These are phyloP conservation scores for Gallinago paraguaiae DNA, from an alignment of 2,113 vertebrate genomes.

Conservation along the genomic window DNA sequence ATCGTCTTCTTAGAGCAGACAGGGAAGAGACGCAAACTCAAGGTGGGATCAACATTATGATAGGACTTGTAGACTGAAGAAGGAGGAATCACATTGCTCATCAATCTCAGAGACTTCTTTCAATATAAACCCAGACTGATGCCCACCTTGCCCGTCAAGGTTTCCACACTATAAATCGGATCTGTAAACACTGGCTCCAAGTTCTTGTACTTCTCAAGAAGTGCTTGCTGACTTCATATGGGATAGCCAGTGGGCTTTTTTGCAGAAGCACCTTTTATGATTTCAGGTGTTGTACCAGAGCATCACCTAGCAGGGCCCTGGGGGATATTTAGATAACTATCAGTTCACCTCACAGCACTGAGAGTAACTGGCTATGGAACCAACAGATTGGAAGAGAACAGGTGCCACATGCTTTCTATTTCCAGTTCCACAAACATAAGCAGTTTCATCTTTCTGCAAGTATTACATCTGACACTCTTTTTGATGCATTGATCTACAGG, in stretches of 20 bases:
- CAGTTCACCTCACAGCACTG: not conserved
- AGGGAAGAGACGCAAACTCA: not conserved
- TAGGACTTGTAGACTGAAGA: not conserved
- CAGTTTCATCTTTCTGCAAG: not conserved
- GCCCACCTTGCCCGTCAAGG: not conserved
- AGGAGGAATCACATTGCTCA: not conserved
- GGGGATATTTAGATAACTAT: not conserved
- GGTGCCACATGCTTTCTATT: rapidly evolving
- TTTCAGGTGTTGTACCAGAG: not conserved
- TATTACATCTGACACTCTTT: not conserved
- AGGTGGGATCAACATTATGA: not conserved
- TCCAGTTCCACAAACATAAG: not conserved
- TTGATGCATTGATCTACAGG: not conserved
- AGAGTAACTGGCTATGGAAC: not conserved
- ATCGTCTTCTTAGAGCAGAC: not conserved
- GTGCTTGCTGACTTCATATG: not conserved
- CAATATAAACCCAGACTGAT: not conserved
- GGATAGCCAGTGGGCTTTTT: not conserved
- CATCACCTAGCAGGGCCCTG: not conserved
- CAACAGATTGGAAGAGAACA: not conserved
- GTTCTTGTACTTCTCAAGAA: not conserved
- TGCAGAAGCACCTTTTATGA: not conserved
- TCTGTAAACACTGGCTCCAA: not conserved
- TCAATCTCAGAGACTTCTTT: not conserved
- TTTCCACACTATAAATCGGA: not conserved